A percentile compares a stretch with the other conserved stretches of the same genome.
Conservation (phyloP, 2,113 vertebrate species). For the Caretta caretta region DNA sequence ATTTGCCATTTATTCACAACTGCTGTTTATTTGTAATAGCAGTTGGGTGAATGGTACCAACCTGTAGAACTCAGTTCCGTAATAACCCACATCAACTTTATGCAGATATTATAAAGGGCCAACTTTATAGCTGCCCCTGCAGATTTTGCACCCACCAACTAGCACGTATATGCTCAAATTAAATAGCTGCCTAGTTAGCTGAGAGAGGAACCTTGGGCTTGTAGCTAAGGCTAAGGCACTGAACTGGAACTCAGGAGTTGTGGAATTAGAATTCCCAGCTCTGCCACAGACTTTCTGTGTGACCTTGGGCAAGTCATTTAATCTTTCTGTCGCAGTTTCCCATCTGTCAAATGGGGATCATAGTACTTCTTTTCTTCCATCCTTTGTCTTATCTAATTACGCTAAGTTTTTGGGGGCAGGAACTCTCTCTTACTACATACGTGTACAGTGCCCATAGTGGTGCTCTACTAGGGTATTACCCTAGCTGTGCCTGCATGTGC, state of each 20-base stretch:
- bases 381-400: background rate
- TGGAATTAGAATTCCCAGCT: background rate
- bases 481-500: background rate
- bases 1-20: slow-evolving; percentile 35
- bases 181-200: background rate
- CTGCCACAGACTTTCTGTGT: background rate
- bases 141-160: background rate
- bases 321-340: background rate
- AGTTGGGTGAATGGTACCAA: background rate
- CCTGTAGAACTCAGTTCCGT: background rate
- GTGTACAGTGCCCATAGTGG: background rate
- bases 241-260: background rate
- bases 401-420: background rate
- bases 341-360: background rate
- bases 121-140: background rate
- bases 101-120: accelerated
- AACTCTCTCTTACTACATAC: background rate
- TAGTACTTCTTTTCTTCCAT: background rate
- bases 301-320: background rate
- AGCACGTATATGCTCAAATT: accelerated
- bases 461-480: background rate
- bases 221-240: background rate
- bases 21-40: background rate
- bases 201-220: background rate
- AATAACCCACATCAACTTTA: background rate